phyloP scores from a whole-genome alignment of 2,113 vertebrate species.

The Periophthalmus modestus region DNA sequence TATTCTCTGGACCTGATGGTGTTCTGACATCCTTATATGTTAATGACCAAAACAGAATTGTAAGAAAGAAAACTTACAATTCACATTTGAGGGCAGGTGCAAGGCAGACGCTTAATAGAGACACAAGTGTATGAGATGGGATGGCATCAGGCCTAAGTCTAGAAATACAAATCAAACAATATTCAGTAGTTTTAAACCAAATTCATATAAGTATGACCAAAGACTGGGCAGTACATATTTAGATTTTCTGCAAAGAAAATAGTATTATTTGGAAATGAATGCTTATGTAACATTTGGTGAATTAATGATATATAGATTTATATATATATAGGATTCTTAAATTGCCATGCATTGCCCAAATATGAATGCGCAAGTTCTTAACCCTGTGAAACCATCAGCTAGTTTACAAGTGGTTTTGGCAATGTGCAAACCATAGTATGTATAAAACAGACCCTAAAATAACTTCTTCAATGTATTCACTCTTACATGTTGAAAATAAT shows the following conservation, averaged over 20 bases:
- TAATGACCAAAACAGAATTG: neutral
- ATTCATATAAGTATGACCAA: neutral
- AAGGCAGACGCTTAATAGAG: neutral
- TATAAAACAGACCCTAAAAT: neutral
- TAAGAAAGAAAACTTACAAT: neutral
- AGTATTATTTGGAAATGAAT: neutral
- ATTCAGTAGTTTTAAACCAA: neutral
- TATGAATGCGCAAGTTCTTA: neutral
- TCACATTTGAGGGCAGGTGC: neutral
- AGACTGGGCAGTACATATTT: neutral
- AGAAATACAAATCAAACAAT: neutral
- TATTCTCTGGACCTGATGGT: neutral
- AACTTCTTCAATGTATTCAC: neutral
- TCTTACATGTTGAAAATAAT: neutral
- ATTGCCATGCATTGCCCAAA: constrained; percentile 3
- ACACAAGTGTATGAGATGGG: neutral
- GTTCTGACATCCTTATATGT: constrained; percentile 4
- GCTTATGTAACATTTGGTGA: neutral
- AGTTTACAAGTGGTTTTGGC: constrained; percentile 6
- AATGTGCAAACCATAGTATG: neutral
- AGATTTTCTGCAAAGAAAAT: no score
- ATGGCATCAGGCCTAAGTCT: neutral
- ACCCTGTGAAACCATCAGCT: constrained; percentile 11
- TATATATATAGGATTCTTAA: neutral
- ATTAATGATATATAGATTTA: neutral